Evolutionary conservation across 2,888 invertebrate genomes (phyloP), one percentile per base, ranked within the genome.

Genomic region (Zhuqinia jingwanae): DNA sequence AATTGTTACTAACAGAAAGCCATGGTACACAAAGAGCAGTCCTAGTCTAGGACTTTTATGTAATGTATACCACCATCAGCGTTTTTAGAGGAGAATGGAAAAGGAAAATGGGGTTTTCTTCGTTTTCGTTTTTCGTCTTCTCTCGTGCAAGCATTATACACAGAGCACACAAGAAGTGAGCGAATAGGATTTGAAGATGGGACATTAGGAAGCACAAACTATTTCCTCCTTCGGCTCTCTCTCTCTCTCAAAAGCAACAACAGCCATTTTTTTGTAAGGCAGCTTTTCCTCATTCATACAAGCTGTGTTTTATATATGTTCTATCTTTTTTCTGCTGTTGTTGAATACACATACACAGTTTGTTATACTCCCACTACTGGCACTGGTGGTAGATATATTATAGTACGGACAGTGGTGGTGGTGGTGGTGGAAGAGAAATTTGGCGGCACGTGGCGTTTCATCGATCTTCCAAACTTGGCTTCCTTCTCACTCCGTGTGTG

Each of bases 401-500:
- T 30, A 36, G 42, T 36, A 22, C 58, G 45, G 27, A 36, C n/a
- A 25, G 13, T 85, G 53, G 20, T 56, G 17, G 65, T 58, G 73
- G 65, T 47, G 53, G 73, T 76, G 77, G 82, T 56, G 63, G 47
- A 65, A 70, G 60, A 84, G 87, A 87, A 85, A 85, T 70, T 88
- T 76, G 77, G 85, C 88, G 89, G 89, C 89, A 89, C 89, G 89
- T 89, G 89, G 87, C 87, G 87, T 89, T 89, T 87, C 88, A 89
- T 89, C 89, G 89, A 89, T 89, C 87, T 89, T 68, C 60, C 36
- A 85, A 82, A 88, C 73, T 88, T 85, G 88, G 85, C 85, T 88
- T 85, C 88, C 77, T 85, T 82, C 81, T n/a, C n/a, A n/a, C n/a
- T n/a, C n/a, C n/a, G n/a, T 36, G 5, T 36, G 36, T 6, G 36